A percentile compares a stretch with the other conserved stretches of the same genome.
Conservation (phyloP, 2,888 invertebrate species). For the Apamea sordens region DNA sequence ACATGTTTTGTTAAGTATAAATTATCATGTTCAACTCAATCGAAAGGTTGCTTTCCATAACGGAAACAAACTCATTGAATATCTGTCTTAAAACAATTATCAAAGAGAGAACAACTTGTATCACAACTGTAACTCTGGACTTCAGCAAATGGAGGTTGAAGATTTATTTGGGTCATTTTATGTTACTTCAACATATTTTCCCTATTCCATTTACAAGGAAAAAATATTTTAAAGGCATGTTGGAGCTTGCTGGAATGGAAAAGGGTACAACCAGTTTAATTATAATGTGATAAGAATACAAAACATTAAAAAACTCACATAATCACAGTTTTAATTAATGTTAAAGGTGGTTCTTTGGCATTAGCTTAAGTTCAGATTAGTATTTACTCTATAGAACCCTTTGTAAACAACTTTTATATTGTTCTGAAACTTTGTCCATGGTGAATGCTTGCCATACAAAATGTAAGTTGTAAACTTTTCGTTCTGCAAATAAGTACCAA, state of each 20-base stretch:
- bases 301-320: conserved; percentile 20
- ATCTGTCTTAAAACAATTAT: not conserved
- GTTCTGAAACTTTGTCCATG: conserved; percentile 11
- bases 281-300: conserved; percentile 13
- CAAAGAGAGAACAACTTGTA: conserved; percentile 2
- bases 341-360: not conserved
- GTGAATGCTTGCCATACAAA: conserved; percentile 38
- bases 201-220: conserved; percentile 44
- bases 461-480: conserved; percentile 33
- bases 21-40: not conserved
- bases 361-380: not conserved
- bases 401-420: not conserved
- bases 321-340: conserved; percentile 8
- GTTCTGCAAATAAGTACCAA: conserved; percentile 26
- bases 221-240: conserved; percentile 16
- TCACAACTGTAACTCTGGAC: not conserved
- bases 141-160: conserved; percentile 23
- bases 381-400: not conserved
- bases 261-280: conserved; percentile 12
- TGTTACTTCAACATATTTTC: conserved; percentile 39
- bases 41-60: not conserved
- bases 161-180: conserved; percentile 25
- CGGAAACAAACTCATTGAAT: conserved; percentile 2
- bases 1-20: not conserved
- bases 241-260: conserved; percentile 9